Base-by-base conservation (phyloP, 2,888 invertebrate genomes). In the Caenorhabditis wallacei region DNA sequence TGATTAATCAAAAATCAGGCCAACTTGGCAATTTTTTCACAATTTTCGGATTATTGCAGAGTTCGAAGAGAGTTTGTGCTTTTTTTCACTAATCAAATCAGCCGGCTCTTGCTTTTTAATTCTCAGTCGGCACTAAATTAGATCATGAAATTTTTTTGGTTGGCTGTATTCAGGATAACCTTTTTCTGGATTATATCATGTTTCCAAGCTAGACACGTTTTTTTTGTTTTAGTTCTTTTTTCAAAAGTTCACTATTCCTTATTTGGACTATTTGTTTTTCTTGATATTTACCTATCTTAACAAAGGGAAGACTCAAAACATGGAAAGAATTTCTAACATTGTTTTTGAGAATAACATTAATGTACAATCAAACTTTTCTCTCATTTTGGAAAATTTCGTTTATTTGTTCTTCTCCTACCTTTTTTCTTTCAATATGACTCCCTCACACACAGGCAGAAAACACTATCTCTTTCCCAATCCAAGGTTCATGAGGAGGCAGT, bases 71-170 rank as follows among this genome's bases (percentile, higher is more conserved):
- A 57, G 54, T 46, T 74, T 74, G 64, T 46, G 54, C 35, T 64
- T 63, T 46, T 40, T 30, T 37, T 13, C 22, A 48, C 37, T 75
- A 75, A 75, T 75, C 75, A 48, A 75, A 75, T 75, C 57, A 22
- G 66, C 18, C 75, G 75, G 66, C 57, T n/a, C 13, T 7, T 46
- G 57, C 57, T 51, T 66, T 75, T 75, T 66, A 66, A 75, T 66
- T 66, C 59, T 59, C 46, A 48, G 66, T 57, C 63, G 30, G 64
- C 64, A 16, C 53, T 30, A 56, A 37, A 66, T 43, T 59, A 46
- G 66, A 75, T 75, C 48, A 57, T 24, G 54, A 46, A 35, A 20
- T 61, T 53, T 63, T 48, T 22, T 22, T 30, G 18, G 22, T 18
- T 59, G 10, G 69, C 43, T 26, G 56, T 59, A 24, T 59, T 53